Percentiles rank a stretch among this genome's conserved stretches.
phyloP scores from a whole-genome alignment of 2,888 invertebrate species.

The Platycheirus rosarum region DNA sequence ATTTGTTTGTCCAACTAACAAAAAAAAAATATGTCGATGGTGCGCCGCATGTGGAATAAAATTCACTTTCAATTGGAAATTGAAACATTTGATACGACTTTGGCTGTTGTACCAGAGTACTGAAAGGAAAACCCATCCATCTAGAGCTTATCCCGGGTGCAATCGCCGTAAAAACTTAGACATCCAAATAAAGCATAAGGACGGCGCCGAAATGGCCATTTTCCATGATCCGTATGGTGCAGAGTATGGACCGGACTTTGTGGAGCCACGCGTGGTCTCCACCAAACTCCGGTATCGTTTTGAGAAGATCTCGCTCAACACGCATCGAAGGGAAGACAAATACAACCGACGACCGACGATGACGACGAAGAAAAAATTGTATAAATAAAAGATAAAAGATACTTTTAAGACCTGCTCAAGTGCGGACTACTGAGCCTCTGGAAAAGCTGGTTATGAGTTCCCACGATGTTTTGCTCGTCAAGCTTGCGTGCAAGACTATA shows the following conservation, averaged over 20 bases:
- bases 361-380: conserved; percentile 4
- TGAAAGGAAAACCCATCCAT: conserved; percentile 68
- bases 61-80: conserved; percentile 58
- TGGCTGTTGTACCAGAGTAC: conserved; percentile 7
- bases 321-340: conserved; percentile 33
- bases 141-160: conserved; percentile 56
- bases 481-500: conserved; percentile 62
- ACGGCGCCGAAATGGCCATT: conserved; percentile 68
- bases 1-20: conserved; percentile 47
- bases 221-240: conserved; percentile 59
- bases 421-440: conserved; percentile 14
- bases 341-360: not conserved
- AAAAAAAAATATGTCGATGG: conserved; percentile 37
- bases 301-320: conserved; percentile 67
- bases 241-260: conserved; percentile 12
- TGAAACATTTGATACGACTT: conserved; percentile 36
- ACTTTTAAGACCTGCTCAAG: conserved; percentile 37
- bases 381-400: conserved; percentile 44
- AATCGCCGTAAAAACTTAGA: conserved; percentile 46
- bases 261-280: conserved; percentile 43
- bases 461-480: conserved; percentile 54
- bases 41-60: conserved; percentile 35
- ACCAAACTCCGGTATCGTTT: conserved; percentile 53
- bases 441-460: conserved; percentile 55
- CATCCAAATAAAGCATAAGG: conserved; percentile 63